Evolutionary conservation across 2,888 invertebrate species (phyloP).

Genomic region (Caenorhabditis sinica): DNA sequence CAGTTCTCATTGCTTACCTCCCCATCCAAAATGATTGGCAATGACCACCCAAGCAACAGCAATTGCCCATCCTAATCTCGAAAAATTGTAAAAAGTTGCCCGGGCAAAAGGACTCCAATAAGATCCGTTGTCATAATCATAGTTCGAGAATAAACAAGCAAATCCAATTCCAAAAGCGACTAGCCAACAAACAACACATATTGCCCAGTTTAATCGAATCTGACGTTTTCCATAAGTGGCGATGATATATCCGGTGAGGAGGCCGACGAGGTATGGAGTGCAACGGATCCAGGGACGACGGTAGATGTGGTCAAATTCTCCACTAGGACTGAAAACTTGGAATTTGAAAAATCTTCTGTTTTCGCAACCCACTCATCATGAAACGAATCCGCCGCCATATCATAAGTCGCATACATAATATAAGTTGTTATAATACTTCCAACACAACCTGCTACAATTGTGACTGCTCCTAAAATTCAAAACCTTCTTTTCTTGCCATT

Average conservation of each 20-base stretch:
- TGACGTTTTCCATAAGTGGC: constrained; percentile 51
- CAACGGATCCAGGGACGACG: constrained; percentile 79
- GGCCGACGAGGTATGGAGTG: constrained; percentile 84
- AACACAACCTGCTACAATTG: constrained; percentile 35
- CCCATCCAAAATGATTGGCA: constrained; percentile 85
- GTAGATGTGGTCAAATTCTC: constrained; percentile 39
- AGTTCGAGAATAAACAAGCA: constrained; percentile 52
- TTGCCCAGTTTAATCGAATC: constrained; percentile 48
- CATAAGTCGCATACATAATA: constrained; percentile 34
- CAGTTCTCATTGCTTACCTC: constrained; percentile 77
- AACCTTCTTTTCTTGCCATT: neutral
- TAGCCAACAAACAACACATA: constrained; percentile 51
- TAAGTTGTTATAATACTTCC: constrained; percentile 56
- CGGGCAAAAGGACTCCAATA: constrained; percentile 53
- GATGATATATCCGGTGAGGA: constrained; percentile 83
- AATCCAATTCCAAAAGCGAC: constrained; percentile 49
- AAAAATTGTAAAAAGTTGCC: constrained; percentile 64
- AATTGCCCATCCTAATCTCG: constrained; percentile 84
- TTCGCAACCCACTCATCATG: constrained; percentile 31
- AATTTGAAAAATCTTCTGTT: neutral
- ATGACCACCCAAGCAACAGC: constrained; percentile 85
- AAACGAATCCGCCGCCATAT: constrained; percentile 40
- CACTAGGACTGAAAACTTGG: constrained; percentile 22
- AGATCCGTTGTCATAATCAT: constrained; percentile 53
- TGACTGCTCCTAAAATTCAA: constrained; percentile 9